These are phyloP conservation scores for Aleiodes sp. DNA, from an alignment of 1,140 invertebrate genomes.

Conservation along the genomic window DNA sequence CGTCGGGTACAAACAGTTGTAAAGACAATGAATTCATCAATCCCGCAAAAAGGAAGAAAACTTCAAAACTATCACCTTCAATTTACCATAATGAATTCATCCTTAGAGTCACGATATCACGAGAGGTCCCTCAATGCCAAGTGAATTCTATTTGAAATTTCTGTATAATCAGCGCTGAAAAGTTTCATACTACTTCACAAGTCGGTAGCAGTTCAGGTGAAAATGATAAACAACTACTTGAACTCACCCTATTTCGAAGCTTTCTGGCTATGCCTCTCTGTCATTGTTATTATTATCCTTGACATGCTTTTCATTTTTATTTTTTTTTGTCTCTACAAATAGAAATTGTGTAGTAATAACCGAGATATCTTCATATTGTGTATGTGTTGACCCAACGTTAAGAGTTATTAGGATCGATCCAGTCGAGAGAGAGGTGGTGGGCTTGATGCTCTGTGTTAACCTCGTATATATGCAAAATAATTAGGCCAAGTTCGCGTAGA, in stretches of 20 bases:
- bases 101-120: too few species aligned
- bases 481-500: background rate
- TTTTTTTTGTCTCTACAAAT: background rate
- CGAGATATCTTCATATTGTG: constrained; percentile 2
- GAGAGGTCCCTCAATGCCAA: background rate
- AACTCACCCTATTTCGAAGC: too few species aligned
- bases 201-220: background rate
- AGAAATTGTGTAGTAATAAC: background rate
- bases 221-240: background rate
- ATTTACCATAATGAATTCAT: too few species aligned
- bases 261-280: background rate
- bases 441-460: background rate
- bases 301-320: background rate
- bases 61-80: too few species aligned
- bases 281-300: background rate
- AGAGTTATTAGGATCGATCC: constrained; percentile 13
- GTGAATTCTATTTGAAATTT: background rate
- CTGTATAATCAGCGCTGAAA: background rate
- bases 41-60: too few species aligned
- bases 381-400: constrained; percentile 1
- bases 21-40: too few species aligned
- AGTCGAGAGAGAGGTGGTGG: background rate
- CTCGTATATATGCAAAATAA: background rate
- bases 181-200: background rate
- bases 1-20: too few species aligned